These are phyloP conservation scores for Dioctria linearis DNA, from an alignment of 2,888 invertebrate genomes.

Conservation along the genomic window DNA sequence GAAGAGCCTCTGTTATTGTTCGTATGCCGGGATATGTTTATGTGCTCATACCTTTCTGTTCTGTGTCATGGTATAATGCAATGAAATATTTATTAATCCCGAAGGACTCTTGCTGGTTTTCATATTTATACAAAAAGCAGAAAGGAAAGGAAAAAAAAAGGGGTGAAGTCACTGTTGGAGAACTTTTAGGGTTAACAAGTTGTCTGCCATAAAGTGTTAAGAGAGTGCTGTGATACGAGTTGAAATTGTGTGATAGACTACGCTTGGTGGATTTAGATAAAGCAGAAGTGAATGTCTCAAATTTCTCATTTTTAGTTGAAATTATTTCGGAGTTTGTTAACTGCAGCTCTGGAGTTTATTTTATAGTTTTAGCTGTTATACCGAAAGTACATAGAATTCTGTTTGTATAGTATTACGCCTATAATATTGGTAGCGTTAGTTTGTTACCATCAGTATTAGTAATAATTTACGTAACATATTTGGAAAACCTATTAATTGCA, in stretches of 20 bases:
- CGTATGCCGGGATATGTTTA: conserved; percentile 37
- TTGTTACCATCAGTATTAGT: too few species aligned
- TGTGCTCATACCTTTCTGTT: conserved; percentile 49
- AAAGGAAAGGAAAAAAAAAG: conserved; percentile 29
- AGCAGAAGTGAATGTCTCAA: too few species aligned
- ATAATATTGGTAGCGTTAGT: too few species aligned
- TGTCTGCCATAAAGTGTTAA: conserved; percentile 47
- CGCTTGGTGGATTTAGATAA: not conserved
- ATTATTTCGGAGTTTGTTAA: too few species aligned
- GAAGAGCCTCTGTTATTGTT: conserved; percentile 43
- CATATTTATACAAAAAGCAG: conserved; percentile 45
- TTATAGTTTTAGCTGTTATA: too few species aligned
- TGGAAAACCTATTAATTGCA: too few species aligned
- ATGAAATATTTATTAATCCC: conserved; percentile 53
- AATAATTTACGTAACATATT: too few species aligned
- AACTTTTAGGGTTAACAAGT: conserved; percentile 51
- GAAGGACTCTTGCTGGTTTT: conserved; percentile 45
- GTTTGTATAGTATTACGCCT: too few species aligned
- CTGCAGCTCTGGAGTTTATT: too few species aligned
- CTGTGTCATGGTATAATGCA: conserved; percentile 46
- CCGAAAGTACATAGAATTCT: too few species aligned
- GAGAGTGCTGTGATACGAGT: conserved; percentile 44
- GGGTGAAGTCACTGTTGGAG: conserved; percentile 31
- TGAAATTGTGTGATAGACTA: conserved; percentile 14
- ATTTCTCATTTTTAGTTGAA: too few species aligned